Conservation (phyloP, 1,140 invertebrate species). For the Sycobia sp. region DNA sequence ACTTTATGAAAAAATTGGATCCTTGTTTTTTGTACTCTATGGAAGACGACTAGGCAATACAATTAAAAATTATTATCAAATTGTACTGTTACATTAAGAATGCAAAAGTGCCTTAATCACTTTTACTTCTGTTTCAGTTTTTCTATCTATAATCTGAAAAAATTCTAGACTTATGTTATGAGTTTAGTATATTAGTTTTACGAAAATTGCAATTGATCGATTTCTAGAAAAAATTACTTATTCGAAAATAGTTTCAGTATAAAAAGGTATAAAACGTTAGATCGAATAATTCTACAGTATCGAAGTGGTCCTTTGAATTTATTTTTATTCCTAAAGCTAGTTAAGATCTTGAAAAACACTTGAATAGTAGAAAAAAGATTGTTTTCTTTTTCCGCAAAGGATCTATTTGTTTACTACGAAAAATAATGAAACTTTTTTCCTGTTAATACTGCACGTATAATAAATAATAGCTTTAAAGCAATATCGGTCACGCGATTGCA, state of each 20-base stretch:
- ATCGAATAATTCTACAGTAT: slow-evolving; percentile 33
- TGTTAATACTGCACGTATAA: too few species aligned
- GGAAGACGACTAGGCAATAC: slow-evolving; percentile 49
- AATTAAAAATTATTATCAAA: slow-evolving; percentile 12
- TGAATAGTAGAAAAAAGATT: not conserved
- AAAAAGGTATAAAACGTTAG: slow-evolving; percentile 30
- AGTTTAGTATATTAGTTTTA: not conserved
- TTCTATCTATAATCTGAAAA: not conserved
- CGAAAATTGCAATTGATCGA: not conserved
- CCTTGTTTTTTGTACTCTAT: slow-evolving; percentile 51
- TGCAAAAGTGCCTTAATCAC: not conserved
- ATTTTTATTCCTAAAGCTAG: slow-evolving; percentile 11
- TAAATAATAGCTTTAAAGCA: slow-evolving; percentile 31
- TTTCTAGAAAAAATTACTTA: slow-evolving; percentile 20
- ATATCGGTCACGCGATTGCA: slow-evolving; percentile 15
- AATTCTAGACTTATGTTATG: slow-evolving; percentile 9
- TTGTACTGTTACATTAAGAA: not conserved
- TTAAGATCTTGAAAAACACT: not conserved
- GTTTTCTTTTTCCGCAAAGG: not conserved
- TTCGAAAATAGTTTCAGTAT: slow-evolving; percentile 15
- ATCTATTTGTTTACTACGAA: not conserved
- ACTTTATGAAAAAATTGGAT: slow-evolving; percentile 14
- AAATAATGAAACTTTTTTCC: slow-evolving; percentile 1
- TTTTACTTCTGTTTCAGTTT: not conserved
- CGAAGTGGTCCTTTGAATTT: slow-evolving; percentile 33